Base-by-base conservation (phyloP, 1,140 invertebrate genomes). In the Drosophila sulfurigaster region DNA sequence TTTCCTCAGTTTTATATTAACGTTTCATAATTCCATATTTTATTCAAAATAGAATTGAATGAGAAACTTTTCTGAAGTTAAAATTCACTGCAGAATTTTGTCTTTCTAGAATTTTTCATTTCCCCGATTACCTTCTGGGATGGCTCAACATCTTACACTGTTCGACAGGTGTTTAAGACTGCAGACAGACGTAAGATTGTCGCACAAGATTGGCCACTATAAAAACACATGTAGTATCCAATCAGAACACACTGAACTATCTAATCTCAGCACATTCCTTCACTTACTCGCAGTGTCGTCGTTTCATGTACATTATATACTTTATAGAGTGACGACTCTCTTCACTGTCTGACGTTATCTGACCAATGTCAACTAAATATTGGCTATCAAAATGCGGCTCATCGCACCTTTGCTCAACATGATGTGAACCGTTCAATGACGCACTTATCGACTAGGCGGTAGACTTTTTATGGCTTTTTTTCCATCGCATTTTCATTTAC, bases 401-500 rank as follows among this genome's bases (percentile, higher is more conserved):
- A 57, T 57, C 54, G 28, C 30, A 54, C 28, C 30, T 57, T 10
- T 38, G 20, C 20, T 25, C 20, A 25, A 16, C 10, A 30, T 20
- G 20, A 28, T 59, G 57, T 46, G 30, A 59, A 10, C 41, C 41
- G 41, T 30, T 59, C 59, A 62, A 62, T 62, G 59, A 48, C 45
- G 58, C 41, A 46, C 43, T 58, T 57, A 67, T 67, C 41, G 65
- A 68, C 46, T 51, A 56, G 8, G 1, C 20, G 5, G 15, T 4
- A 4, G 74, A 76, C 58, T 68, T 77, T 77, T 73, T 63, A 73
- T 72, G 72, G 72, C 72, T 63, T 63, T 57, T 57, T 25, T 25
- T 25, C 20, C 20, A 25, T 0, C 20, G 20, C 20, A 25, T 16
- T 45, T 67, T 13, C 43, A 71, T 62, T 89, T 89, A 89, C 85